Conservation (phyloP, 2,888 invertebrate genomes). For the Germaria angustata region DNA sequence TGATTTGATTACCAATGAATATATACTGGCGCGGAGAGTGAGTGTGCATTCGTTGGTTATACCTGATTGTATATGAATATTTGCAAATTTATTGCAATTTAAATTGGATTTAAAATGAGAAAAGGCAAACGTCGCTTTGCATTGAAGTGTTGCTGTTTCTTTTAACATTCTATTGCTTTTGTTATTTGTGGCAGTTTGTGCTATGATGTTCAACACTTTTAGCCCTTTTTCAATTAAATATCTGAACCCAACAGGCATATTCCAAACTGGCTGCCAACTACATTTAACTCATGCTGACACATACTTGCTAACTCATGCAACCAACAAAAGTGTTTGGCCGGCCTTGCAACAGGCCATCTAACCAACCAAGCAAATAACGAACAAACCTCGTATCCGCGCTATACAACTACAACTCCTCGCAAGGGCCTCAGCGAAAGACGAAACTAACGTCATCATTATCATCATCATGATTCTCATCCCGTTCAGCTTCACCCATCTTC, state of each 20-base stretch:
- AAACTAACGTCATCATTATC: conserved; percentile 3
- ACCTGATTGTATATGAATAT: conserved; percentile 48
- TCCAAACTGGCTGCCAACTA: conserved; percentile 60
- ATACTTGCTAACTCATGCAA: conserved; percentile 63
- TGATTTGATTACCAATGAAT: conserved; percentile 62
- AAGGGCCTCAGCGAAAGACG: not conserved
- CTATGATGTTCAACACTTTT: conserved; percentile 60
- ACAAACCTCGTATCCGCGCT: conserved; percentile 11
- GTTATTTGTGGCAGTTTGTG: conserved; percentile 58
- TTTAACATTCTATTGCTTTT: conserved; percentile 47
- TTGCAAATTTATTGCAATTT: conserved; percentile 65
- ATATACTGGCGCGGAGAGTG: conserved; percentile 12
- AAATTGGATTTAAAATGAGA: conserved; percentile 68
- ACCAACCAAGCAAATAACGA: conserved; percentile 35
- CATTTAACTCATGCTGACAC: conserved; percentile 66
- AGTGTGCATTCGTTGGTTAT: conserved; percentile 1
- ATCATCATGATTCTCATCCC: conserved; percentile 21
- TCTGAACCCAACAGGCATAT: conserved; percentile 64
- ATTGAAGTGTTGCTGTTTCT: conserved; percentile 50
- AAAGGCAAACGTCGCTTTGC: conserved; percentile 62
- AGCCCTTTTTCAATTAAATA: conserved; percentile 67
- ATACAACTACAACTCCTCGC: not conserved
- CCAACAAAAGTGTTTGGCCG: conserved; percentile 57
- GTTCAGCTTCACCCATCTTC: conserved; percentile 23
- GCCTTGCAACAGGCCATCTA: conserved; percentile 33